Conservation (phyloP, 2,113 vertebrate genomes). For the Stegastes partitus region DNA sequence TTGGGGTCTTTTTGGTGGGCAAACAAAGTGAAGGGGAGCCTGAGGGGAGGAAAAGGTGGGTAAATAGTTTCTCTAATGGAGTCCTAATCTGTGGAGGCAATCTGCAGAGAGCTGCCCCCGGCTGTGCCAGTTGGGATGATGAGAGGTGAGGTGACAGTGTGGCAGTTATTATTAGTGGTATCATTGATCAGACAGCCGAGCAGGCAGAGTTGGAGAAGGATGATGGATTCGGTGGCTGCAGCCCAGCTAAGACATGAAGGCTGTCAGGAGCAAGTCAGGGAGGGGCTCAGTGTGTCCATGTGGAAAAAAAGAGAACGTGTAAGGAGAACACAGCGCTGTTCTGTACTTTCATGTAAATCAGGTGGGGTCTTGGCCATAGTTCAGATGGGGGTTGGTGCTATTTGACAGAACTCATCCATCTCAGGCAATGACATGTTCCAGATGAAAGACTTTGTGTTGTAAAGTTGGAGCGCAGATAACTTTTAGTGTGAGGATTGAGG, state of each 20-base stretch:
- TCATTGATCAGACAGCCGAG: constrained; percentile 85
- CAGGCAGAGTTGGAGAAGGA: constrained; percentile 70
- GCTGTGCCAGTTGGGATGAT: constrained; percentile 77
- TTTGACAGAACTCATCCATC: constrained; percentile 60
- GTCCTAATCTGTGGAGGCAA: constrained; percentile 84
- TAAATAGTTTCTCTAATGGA: constrained; percentile 86
- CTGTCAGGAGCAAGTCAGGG: constrained; percentile 58
- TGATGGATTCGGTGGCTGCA: constrained; percentile 80
- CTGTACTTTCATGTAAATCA: constrained; percentile 52
- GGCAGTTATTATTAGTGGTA: constrained; percentile 87
- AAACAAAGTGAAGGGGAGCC: constrained; percentile 81
- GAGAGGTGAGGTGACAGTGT: constrained; percentile 81
- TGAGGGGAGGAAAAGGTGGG: constrained; percentile 76
- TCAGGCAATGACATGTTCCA: constrained; percentile 26
- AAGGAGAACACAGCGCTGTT: constrained; percentile 6
- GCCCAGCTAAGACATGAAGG: constrained; percentile 64
- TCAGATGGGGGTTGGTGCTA: constrained; percentile 42
- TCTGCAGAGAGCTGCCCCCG: constrained; percentile 82
- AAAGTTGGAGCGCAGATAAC: constrained; percentile 22
- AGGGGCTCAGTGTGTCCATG: constrained; percentile 24
- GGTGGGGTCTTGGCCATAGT: constrained; percentile 47
- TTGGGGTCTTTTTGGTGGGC: constrained; percentile 72
- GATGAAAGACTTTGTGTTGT: constrained; percentile 45
- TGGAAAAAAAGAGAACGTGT: constrained; percentile 13
- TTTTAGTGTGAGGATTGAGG: not conserved